These are phyloP conservation scores for Chauna torquata DNA, from an alignment of 2,113 vertebrate species.

Conservation along the genomic window DNA sequence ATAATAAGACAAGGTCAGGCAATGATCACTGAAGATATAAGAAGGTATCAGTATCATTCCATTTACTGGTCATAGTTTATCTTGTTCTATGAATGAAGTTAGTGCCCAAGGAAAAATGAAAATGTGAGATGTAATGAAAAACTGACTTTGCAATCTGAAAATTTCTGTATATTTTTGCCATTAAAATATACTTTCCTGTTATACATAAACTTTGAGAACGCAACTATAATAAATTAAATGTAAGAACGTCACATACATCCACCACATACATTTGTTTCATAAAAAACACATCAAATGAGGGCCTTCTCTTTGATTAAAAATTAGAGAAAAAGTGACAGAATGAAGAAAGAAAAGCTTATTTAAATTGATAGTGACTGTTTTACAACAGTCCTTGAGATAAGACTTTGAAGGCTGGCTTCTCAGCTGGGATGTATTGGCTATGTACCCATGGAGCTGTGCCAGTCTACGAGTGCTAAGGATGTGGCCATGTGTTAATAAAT, in stretches of 20 bases:
- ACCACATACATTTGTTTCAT: not conserved
- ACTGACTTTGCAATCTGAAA: not conserved
- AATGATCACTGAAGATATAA: not conserved
- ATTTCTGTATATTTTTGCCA: not conserved
- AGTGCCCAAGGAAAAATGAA: not conserved
- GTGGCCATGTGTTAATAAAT: not conserved
- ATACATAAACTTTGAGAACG: not conserved
- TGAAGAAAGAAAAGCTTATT: not conserved
- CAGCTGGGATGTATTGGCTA: not conserved
- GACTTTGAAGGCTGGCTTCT: not conserved
- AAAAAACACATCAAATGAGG: not conserved
- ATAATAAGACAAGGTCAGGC: not conserved
- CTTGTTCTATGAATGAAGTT: not conserved
- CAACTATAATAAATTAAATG: not conserved
- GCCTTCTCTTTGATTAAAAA: not conserved
- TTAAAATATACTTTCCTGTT: not conserved
- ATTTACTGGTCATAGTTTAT: not conserved
- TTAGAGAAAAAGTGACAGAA: not conserved
- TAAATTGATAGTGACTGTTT: not conserved
- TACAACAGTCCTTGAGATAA: not conserved
- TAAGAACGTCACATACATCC: not conserved
- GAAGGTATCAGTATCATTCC: not conserved
- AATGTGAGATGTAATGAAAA: not conserved
- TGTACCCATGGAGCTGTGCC: not conserved
- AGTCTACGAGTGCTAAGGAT: not conserved